Base-by-base conservation (phyloP, 2,888 invertebrate species). In the Monoplex corrugatus region DNA sequence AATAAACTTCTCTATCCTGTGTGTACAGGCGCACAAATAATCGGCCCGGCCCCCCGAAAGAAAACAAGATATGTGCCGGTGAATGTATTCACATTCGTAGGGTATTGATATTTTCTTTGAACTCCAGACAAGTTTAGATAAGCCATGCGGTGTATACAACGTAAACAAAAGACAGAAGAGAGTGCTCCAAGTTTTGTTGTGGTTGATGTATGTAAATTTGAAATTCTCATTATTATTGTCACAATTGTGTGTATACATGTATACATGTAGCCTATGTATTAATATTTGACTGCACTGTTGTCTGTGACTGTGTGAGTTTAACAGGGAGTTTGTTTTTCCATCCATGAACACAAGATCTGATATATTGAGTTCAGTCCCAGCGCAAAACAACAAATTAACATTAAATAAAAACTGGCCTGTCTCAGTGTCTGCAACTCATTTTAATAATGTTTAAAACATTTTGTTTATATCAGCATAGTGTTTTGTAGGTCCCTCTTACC, bases 81-180 rank as follows among this genome's bases (percentile, higher is more conserved):
- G n/a, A n/a, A n/a, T n/a, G n/a, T 80, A 23, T 23, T 80, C 78
- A 23, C 40, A 80, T 1, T 57, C 43, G 32, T 13, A 23, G 38
- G 35, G 8, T 57, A 1, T 32, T 75, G 75, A 75, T 1, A 0
- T 68, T 68, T 23, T 8, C n/a, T 68, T 68, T 23, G 63, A 63
- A 68, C 63, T n/a, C n/a, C n/a, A n/a, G 63, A 3, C 63, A 23
- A 23, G 23, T 63, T n/a, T 68, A 3, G 35, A 32, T 38, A 8
- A 23, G 38, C 16, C 10, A 87, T 88, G 88, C 83, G 88, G 28
- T 88, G 83, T 63, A 43, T 88, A 32, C 88, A 32, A 32, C 68
- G 57, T 16, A 83, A 83, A 43, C 83, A 43, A 44, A 57, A 38
- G n/a, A 13, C 83, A 63, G 68, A 82, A 32, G 88, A 63, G 0